Conservation (phyloP, 2,113 vertebrate species). For the Solea senegalensis region DNA sequence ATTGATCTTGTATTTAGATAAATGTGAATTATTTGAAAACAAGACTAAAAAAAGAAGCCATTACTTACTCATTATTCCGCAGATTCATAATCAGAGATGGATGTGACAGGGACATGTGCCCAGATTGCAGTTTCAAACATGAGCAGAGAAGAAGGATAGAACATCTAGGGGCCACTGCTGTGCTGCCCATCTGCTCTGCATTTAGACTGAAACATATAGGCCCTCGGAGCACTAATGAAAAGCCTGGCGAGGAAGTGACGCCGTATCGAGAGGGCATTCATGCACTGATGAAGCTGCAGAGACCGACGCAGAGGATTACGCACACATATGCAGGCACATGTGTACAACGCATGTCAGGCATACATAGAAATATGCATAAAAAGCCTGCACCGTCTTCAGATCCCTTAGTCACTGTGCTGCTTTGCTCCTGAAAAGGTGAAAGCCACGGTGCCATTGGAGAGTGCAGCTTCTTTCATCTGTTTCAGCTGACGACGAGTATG, state of each 20-base stretch:
- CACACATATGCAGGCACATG: background rate
- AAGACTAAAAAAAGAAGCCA: slow-evolving; percentile 19
- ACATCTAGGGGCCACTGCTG: slow-evolving; percentile 71
- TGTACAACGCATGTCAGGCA: background rate
- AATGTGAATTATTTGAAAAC: background rate
- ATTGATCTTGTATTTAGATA: too few relatives aligned
- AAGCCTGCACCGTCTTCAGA: background rate
- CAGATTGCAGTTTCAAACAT: slow-evolving; percentile 55
- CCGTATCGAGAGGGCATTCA: slow-evolving; percentile 13
- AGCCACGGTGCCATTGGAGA: slow-evolving; percentile 11
- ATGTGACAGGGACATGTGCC: slow-evolving; percentile 58
- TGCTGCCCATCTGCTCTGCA: slow-evolving; percentile 70
- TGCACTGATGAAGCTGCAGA: slow-evolving; percentile 16
- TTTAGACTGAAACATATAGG: slow-evolving; percentile 51
- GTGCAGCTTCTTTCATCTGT: slow-evolving; percentile 27
- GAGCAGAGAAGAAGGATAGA: slow-evolving; percentile 51
- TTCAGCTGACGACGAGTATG: slow-evolving; percentile 34
- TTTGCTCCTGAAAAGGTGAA: background rate
- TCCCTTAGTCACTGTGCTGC: background rate
- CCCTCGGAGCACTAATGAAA: slow-evolving; percentile 36
- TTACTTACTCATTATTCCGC: slow-evolving; percentile 8
- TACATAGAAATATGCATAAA: slow-evolving; percentile 1
- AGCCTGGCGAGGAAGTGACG: slow-evolving; percentile 23
- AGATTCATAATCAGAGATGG: slow-evolving; percentile 55
- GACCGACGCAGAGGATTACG: background rate